Percentiles rank a stretch among this genome's conserved stretches.
Evolutionary conservation across 2,797 vertebrate species (phyloP).

Genomic region (Notoglanidium macrostoma): DNA sequence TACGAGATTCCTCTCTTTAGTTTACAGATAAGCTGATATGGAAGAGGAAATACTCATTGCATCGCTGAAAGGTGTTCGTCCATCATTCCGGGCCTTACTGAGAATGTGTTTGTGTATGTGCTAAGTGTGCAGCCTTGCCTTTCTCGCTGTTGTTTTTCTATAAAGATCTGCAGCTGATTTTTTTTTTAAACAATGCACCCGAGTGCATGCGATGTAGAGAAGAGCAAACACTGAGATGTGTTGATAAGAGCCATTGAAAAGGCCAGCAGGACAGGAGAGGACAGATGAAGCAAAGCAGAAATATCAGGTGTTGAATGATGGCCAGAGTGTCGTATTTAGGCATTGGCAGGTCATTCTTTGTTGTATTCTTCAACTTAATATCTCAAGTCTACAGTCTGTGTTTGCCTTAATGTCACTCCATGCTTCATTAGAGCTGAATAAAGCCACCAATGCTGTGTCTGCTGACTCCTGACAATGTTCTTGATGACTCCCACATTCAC

Average conservation of each 20-base stretch:
- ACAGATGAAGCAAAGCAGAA: conserved; percentile 51
- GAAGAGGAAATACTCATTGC: conserved; percentile 66
- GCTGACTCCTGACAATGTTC: conserved; percentile 57
- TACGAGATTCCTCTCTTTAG: conserved; percentile 60
- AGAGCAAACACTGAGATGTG: conserved; percentile 52
- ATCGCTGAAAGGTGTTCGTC: conserved; percentile 71
- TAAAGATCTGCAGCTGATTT: conserved; percentile 43
- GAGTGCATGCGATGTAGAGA: conserved; percentile 38
- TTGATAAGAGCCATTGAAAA: conserved; percentile 60
- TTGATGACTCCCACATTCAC: conserved; percentile 50
- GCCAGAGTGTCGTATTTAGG: conserved; percentile 44
- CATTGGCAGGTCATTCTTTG: conserved; percentile 29
- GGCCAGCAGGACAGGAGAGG: conserved; percentile 43
- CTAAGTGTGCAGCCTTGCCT: conserved; percentile 33
- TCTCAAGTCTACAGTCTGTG: conserved; percentile 51
- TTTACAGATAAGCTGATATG: conserved; percentile 75
- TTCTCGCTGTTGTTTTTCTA: conserved; percentile 31
- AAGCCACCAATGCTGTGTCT: conserved; percentile 52
- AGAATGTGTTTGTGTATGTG: conserved; percentile 29
- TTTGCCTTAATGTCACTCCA: conserved; percentile 52
- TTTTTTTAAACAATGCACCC: conserved; percentile 45
- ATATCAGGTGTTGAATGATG: conserved; percentile 67
- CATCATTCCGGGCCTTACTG: conserved; percentile 57
- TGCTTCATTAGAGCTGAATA: conserved; percentile 68
- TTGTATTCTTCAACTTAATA: conserved; percentile 44